Percentiles rank a stretch among this genome's conserved stretches.
Evolutionary conservation across 2,113 vertebrate genomes (phyloP).

Genomic region (Falcunculus frontatus): DNA sequence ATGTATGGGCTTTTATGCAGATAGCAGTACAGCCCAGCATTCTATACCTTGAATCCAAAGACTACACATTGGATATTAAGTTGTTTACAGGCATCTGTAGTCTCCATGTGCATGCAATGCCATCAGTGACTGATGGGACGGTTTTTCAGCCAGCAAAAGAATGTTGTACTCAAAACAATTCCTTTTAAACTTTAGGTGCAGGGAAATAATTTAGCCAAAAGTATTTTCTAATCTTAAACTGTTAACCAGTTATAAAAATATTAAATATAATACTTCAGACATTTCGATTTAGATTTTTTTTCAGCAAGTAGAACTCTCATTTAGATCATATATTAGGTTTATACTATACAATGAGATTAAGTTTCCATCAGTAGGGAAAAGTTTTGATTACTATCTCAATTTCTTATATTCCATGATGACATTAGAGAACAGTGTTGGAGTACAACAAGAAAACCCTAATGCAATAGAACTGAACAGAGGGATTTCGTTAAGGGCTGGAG

Average conservation of each 20-base stretch:
- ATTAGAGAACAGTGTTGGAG: not conserved
- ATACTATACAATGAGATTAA: not conserved
- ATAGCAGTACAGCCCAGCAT: not conserved
- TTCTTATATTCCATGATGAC: not conserved
- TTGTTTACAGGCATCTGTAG: not conserved
- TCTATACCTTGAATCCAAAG: not conserved
- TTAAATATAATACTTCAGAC: not conserved
- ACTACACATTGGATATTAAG: fast-evolving
- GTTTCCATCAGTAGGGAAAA: not conserved
- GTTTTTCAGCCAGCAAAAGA: not conserved
- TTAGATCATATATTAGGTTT: not conserved
- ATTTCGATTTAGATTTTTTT: not conserved
- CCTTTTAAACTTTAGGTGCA: not conserved
- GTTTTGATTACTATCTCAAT: not conserved
- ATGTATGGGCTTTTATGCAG: not conserved
- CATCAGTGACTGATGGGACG: not conserved
- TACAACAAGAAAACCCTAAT: not conserved
- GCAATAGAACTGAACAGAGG: not conserved
- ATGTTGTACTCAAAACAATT: not conserved
- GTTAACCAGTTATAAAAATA: not conserved
- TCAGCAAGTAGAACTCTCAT: not conserved
- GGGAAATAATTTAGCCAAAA: not conserved
- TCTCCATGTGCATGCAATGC: not conserved
- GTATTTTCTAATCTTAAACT: not conserved
- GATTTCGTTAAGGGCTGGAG: not conserved